Evolutionary conservation across 2,797 vertebrate species (phyloP).

Genomic region (Enoplosus armatus): DNA sequence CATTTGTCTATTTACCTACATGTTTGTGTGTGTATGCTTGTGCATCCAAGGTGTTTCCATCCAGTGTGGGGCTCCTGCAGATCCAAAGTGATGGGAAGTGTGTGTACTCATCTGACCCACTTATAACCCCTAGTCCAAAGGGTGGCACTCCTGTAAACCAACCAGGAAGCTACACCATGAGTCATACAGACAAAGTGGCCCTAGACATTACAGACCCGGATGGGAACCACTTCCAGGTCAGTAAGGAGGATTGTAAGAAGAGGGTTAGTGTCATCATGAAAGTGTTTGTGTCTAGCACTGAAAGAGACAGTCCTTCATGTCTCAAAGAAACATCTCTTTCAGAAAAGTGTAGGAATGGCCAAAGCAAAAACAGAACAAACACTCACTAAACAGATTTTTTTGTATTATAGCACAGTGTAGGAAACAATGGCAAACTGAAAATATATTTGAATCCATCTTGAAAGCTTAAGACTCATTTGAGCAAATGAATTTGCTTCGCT

Average conservation of each 20-base stretch:
- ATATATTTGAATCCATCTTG: not conserved
- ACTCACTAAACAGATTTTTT: not conserved
- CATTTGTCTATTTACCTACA: not conserved
- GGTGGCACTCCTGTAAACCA: conserved; percentile 55
- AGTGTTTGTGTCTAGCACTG: not conserved
- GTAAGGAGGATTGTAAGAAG: not conserved
- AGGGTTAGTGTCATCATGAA: not conserved
- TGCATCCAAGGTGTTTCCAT: conserved; percentile 85
- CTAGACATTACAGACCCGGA: conserved; percentile 89
- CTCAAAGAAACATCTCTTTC: not conserved
- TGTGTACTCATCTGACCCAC: conserved; percentile 81
- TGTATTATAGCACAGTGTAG: rapidly evolving
- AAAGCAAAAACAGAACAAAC: not conserved
- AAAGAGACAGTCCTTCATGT: not conserved
- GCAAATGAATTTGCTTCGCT: not conserved
- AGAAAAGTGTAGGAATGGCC: not conserved
- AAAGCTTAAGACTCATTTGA: not conserved
- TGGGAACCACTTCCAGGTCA: conserved; percentile 92
- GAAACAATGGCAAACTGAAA: not conserved
- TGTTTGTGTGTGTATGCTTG: conserved; percentile 3
- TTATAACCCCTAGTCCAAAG: conserved; percentile 24
- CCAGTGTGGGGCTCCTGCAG: conserved; percentile 84
- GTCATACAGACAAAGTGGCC: conserved; percentile 82
- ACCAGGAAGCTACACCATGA: conserved; percentile 89
- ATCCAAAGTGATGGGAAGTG: conserved; percentile 87